Percentiles rank a stretch among this genome's conserved stretches.
phyloP scores from a whole-genome alignment of 2,888 invertebrate species.

The Acanthosepion lycidas region DNA sequence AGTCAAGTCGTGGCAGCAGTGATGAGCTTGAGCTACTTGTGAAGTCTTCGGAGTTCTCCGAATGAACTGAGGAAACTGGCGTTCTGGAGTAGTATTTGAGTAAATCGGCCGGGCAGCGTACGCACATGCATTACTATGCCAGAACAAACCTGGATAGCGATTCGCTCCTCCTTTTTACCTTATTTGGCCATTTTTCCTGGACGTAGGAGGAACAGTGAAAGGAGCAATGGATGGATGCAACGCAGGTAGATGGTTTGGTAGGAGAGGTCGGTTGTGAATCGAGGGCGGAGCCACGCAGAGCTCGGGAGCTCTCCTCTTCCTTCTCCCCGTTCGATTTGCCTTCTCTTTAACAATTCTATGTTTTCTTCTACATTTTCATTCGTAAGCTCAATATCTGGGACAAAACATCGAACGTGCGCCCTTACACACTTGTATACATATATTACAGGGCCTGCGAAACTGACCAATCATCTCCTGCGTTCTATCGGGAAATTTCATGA shows the following conservation, averaged over 20 bases:
- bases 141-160: background rate
- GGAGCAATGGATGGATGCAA: background rate
- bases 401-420: background rate
- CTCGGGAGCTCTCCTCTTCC: background rate
- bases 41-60: conserved; percentile 8
- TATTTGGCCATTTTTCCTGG: conserved; percentile 2
- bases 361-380: background rate
- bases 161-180: conserved; percentile 9
- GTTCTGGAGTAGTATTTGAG: background rate
- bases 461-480: background rate
- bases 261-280: background rate
- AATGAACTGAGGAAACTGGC: background rate
- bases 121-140: background rate
- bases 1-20: background rate
- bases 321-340: background rate
- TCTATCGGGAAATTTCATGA: background rate
- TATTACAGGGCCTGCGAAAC: background rate
- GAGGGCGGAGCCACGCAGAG: background rate
- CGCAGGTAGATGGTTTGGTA: background rate
- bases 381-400: background rate
- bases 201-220: background rate
- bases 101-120: background rate
- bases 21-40: background rate
- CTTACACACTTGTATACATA: background rate
- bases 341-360: background rate